Conservation (phyloP, 1,140 invertebrate species). For the Octopus bimaculoides region DNA sequence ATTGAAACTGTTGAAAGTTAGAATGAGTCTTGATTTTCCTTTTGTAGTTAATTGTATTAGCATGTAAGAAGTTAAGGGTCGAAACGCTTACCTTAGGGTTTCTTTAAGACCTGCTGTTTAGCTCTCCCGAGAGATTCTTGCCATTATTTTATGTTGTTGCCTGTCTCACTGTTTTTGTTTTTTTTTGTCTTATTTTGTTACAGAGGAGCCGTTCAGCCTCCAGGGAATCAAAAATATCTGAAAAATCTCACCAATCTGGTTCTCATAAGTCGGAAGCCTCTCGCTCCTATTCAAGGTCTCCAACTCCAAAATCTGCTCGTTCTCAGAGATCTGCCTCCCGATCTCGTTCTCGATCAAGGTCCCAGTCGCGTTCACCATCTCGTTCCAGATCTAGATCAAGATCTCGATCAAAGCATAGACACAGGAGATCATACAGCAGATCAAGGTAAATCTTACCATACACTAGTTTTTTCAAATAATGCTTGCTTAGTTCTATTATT, state of each 20-base stretch:
- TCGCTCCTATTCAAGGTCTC: neutral
- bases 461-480: no score
- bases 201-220: neutral
- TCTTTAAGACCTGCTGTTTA: no score
- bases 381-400: constrained; percentile 27
- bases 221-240: neutral
- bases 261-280: constrained; percentile 1
- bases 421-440: constrained; percentile 20
- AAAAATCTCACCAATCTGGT: constrained; percentile 7
- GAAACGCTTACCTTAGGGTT: no score
- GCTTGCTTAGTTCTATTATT: no score
- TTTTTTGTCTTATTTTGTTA: neutral
- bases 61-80: no score
- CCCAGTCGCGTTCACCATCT: constrained; percentile 18
- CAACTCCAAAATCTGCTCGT: neutral
- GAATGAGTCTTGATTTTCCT: no score
- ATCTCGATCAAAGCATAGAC: constrained; percentile 17
- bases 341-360: neutral
- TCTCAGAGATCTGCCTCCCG: constrained; percentile 1
- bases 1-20: no score
- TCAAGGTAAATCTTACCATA: constrained; percentile 17
- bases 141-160: no score
- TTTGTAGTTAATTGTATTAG: no score
- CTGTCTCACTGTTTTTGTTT: no score
- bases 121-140: no score